phyloP scores from a whole-genome alignment of 2,888 invertebrate species.

The Dendrolimus pini region DNA sequence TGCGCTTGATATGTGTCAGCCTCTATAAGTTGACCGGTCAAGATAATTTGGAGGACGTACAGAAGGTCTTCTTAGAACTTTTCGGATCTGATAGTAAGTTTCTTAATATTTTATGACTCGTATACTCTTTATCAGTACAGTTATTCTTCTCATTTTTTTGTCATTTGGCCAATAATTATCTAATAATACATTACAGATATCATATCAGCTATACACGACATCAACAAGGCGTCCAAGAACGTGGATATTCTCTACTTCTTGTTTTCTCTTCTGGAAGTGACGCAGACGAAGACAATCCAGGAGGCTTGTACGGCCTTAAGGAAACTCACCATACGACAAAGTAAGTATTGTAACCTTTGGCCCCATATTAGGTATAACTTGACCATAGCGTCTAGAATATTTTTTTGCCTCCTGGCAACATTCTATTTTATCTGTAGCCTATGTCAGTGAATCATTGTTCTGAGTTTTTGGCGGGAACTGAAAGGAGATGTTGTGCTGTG shows the following conservation, averaged over 20 bases:
- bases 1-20: constrained; percentile 15
- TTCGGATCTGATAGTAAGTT: constrained; percentile 39
- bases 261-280: constrained; percentile 33
- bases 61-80: constrained; percentile 22
- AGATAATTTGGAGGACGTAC: constrained; percentile 23
- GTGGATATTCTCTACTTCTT: constrained; percentile 40
- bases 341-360: constrained; percentile 23
- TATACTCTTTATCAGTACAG: too few relatives aligned
- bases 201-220: constrained; percentile 25
- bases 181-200: constrained; percentile 26
- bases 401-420: too few relatives aligned
- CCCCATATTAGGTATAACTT: too few relatives aligned
- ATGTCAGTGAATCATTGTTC: too few relatives aligned
- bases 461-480: too few relatives aligned
- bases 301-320: constrained; percentile 27
- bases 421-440: too few relatives aligned
- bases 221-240: constrained; percentile 37
- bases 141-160: neutral
- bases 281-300: constrained; percentile 26
- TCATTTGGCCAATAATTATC: neutral
- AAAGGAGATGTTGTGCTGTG: too few relatives aligned
- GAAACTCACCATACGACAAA: constrained; percentile 24
- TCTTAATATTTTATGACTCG: too few relatives aligned
- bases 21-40: constrained; percentile 31
- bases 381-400: too few relatives aligned